These are phyloP conservation scores for Trachurus trachurus DNA, from an alignment of 2,797 vertebrate genomes.

Conservation along the genomic window DNA sequence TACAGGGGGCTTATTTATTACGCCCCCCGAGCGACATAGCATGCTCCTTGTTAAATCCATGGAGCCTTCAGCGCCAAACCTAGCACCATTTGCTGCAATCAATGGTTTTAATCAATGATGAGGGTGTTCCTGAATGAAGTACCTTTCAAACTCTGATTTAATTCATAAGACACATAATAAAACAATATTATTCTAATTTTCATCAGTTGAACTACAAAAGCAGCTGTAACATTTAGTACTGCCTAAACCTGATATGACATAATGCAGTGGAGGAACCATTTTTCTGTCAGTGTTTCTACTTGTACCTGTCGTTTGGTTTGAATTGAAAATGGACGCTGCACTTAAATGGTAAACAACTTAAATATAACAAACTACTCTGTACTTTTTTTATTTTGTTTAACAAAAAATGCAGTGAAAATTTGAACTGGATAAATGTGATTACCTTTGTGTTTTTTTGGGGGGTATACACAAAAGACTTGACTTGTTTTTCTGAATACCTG, in stretches of 20 bases:
- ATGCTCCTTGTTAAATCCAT: no score
- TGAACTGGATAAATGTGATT: background rate
- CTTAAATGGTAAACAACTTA: background rate
- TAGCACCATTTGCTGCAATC: no score
- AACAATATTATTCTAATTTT: background rate
- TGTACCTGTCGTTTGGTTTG: no score
- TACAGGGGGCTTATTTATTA: no score
- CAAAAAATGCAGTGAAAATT: background rate
- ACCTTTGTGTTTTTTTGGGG: background rate
- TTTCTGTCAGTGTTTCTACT: no score
- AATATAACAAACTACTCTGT: background rate
- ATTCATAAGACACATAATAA: no score
- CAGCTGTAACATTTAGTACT: background rate
- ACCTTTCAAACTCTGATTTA: background rate
- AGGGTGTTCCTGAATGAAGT: no score
- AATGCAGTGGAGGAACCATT: no score
- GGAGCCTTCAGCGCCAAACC: no score
- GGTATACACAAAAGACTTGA: constrained; percentile 1
- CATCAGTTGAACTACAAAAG: background rate
- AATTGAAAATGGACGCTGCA: background rate
- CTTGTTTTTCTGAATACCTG: constrained; percentile 24
- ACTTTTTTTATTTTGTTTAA: background rate
- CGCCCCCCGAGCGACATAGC: no score
- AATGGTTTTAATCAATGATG: no score
- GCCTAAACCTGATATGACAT: background rate